Base-by-base conservation (phyloP, 2,797 vertebrate species). In the Sebastes paucispinis region DNA sequence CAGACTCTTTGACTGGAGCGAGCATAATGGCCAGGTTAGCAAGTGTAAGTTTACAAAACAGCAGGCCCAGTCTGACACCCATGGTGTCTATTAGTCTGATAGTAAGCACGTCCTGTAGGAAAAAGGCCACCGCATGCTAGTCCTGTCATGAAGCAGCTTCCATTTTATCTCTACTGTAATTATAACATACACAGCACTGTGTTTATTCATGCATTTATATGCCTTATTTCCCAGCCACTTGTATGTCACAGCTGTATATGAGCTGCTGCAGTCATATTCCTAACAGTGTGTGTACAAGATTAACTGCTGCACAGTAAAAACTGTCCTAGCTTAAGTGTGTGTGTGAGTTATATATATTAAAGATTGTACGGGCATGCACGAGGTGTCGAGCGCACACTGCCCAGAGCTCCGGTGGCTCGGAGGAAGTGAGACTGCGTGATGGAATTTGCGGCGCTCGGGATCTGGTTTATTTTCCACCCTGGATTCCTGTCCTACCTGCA, bases 391-490 rank as follows among this genome's bases (percentile, higher is more conserved):
- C 50, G 59, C 77, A 73, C 18, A 64, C 83, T 75, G 86, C 78
- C 87, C 84, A 69, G 90, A 43, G 57, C 89, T 84, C 88, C 64
- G 77, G 81, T 77, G 89, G 89, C 91, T 91, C 78, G 39, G 77
- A 94, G 94, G 93, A 95, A 93, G 92, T 89, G 82, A 93, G 89
- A 65, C 89, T 90, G 92, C 80, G 85, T 93, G 92, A 93, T 94
- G 95, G 95, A 95, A 96, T 95, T 94, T 92, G 90, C 80, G 88
- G 91, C 80, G 84, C 87, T 91, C 64, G 71, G 90, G 92, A 87
- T 94, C 93, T 96, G 94, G 90, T 94, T 95, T 94, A 89, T 94
- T 95, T 96, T 94, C 88, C 94, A 91, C 84, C 86, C 88, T 76
- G 89, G 91, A 94, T 92, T 93, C 92, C 86, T 92, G 86, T 93